Percentiles rank a stretch among this genome's conserved stretches.
phyloP scores from a whole-genome alignment of 2,888 invertebrate species.

The Agrotis segetum region DNA sequence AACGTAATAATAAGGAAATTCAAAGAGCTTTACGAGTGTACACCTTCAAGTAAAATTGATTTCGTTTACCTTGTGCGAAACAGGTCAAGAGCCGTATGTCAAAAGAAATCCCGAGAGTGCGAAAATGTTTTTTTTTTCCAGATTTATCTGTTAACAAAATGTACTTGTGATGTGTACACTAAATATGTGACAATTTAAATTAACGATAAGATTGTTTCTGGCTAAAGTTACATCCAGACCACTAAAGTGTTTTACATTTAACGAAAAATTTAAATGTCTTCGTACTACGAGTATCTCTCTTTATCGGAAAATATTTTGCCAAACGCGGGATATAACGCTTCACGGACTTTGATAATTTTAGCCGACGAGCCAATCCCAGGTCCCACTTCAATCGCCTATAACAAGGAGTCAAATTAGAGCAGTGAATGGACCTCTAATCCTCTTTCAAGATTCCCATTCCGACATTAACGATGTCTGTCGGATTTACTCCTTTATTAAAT shows the following conservation, averaged over 20 bases:
- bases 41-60: slow-evolving; percentile 61
- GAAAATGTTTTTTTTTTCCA: slow-evolving; percentile 38
- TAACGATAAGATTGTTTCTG: not conserved
- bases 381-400: slow-evolving; percentile 64
- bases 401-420: slow-evolving; percentile 75
- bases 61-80: slow-evolving; percentile 56
- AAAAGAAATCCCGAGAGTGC: slow-evolving; percentile 31
- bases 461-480: slow-evolving; percentile 69
- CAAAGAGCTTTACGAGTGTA: slow-evolving; percentile 52
- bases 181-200: slow-evolving; percentile 21
- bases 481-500: slow-evolving; percentile 75
- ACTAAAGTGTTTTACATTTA: not conserved
- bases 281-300: not conserved
- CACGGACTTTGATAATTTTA: slow-evolving; percentile 34
- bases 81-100: slow-evolving; percentile 55
- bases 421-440: slow-evolving; percentile 74
- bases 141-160: slow-evolving; percentile 46
- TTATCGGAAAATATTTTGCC: slow-evolving; percentile 12
- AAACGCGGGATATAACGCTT: slow-evolving; percentile 14
- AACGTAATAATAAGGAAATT: slow-evolving; percentile 59
- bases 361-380: slow-evolving; percentile 52
- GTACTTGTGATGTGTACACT: slow-evolving; percentile 32
- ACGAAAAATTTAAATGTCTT: not conserved
- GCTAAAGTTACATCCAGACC: not conserved
- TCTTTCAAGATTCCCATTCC: slow-evolving; percentile 71